Evolutionary conservation across 2,113 vertebrate species (phyloP).

Genomic region (Centropus unirufus): DNA sequence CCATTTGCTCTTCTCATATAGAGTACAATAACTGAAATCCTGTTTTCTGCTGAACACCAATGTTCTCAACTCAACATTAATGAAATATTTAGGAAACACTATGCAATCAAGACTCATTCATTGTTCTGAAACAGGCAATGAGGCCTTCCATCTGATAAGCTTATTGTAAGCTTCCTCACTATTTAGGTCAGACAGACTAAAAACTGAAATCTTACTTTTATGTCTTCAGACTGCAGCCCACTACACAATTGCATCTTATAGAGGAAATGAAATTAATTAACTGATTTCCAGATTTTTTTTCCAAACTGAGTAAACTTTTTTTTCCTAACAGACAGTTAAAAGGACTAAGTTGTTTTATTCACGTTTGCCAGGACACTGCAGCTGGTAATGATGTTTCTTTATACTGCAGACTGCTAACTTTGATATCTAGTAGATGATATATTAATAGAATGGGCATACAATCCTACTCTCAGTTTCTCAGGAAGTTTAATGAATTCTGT

Average conservation of each 20-base stretch:
- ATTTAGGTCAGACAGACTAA: not conserved
- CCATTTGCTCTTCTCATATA: not conserved
- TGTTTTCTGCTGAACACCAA: not conserved
- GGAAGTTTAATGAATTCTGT: not conserved
- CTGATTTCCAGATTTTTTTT: not conserved
- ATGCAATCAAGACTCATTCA: not conserved
- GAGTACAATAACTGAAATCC: not conserved
- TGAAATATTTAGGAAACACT: constrained; percentile 29
- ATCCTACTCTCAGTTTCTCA: not conserved
- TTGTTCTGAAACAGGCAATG: not conserved
- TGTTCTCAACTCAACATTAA: not conserved
- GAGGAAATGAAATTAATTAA: not conserved
- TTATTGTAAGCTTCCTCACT: not conserved
- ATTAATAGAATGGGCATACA: not conserved
- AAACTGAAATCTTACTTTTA: not conserved
- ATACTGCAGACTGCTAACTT: not conserved
- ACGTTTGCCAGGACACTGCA: not conserved
- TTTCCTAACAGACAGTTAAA: not conserved
- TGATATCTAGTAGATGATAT: not conserved
- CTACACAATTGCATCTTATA: not conserved
- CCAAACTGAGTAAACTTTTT: not conserved
- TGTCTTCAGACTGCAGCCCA: not conserved
- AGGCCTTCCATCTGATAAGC: not conserved
- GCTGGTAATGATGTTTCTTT: not conserved
- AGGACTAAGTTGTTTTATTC: not conserved